Base-by-base conservation (phyloP, 2,888 invertebrate genomes). In the Nasonia oneida region DNA sequence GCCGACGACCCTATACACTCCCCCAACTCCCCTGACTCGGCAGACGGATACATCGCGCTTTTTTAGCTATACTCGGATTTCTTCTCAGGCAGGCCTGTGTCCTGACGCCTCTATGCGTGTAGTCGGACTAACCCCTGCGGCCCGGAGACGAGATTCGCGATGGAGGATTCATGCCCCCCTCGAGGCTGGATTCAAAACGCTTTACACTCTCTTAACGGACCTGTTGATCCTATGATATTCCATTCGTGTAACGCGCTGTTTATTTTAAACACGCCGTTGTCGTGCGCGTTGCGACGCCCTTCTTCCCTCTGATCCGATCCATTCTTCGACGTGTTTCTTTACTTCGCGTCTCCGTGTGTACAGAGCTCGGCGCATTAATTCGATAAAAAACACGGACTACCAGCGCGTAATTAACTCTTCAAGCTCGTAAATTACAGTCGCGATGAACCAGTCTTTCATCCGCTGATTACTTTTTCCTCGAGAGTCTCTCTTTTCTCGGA, bases 141-240 rank as follows among this genome's bases (percentile, higher is more conserved):
- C 67, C n/a, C 33, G 37, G 70, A 39, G 71, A 61, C 61, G 81
- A 84, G 77, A 81, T 78, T 77, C 86, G 86, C 84, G 84, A 23
- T 74, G 67, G 81, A 70, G 67, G 83, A 83, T 76, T 83, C 81
- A 77, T 67, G 71, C 84, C 78, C 85, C 84, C 75, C 81, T 79
- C 89, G 92, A 92, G 92, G 92, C 91, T 90, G 90, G 91, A 92
- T 93, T 93, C 92, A 93, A 93, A 93, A 93, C 92, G 93, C 90
- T 93, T 93, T 92, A 92, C 92, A 93, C 92, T 92, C 92, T 91
- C 90, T 91, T 92, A 92, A 91, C 91, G 87, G 89, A 93, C 93
- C 93, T 93, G 93, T 93, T 93, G 93, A 93, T 93, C 89, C 93
- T 79, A 53, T 39, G 37, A 50, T 74, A 53, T 73, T 61, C 67